Base-by-base conservation (phyloP, 1,140 invertebrate genomes). In the Drosophila lacertosa region DNA sequence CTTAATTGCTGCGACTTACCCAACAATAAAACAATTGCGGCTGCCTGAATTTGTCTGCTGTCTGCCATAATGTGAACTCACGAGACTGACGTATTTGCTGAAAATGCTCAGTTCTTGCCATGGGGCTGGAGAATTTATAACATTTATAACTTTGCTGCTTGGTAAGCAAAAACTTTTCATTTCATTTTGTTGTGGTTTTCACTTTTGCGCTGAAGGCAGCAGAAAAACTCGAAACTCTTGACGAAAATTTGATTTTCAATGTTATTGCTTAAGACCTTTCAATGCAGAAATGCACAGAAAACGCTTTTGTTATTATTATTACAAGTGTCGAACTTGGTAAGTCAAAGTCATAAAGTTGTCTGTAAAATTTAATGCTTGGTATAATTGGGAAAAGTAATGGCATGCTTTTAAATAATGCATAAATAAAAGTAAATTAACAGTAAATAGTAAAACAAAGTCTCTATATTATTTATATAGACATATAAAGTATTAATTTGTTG, bases 161-260 rank as follows among this genome's bases (percentile, higher is more conserved):
- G 33, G 51, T 70, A 86, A 84, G 81, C 80, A 77, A 13, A 84
- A 84, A 70, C 37, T 62, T 71, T 42, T 79, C 74, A 57, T 32
- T 10, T 18, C 26, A 24, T 24, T 64, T 53, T 60, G 26, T 60
- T 67, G 44, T 51, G 45, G 45, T 44, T 22, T 63, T 47, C 40
- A 16, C n/a, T 53, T 50, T 68, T 63, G 22, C 37, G 66, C 66
- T 64, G 42, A 64, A 26, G 15, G 15, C 33, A 55, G 59, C 59
- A 69, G 51, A 55, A 69, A 40, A 63, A 64, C 33, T 13, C 33
- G 50, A 69, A 63, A 40, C 66, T 63, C 33, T 54, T 55, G 18
- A 13, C 15, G 48, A 20, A 63, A 40, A 63, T 63, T 42, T 55
- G 26, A 64, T 24, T 68, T 69, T 64, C 66, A 69, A 69, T 69